Conservation (phyloP, 2,888 invertebrate species). For the Shargacucullia verbasci region DNA sequence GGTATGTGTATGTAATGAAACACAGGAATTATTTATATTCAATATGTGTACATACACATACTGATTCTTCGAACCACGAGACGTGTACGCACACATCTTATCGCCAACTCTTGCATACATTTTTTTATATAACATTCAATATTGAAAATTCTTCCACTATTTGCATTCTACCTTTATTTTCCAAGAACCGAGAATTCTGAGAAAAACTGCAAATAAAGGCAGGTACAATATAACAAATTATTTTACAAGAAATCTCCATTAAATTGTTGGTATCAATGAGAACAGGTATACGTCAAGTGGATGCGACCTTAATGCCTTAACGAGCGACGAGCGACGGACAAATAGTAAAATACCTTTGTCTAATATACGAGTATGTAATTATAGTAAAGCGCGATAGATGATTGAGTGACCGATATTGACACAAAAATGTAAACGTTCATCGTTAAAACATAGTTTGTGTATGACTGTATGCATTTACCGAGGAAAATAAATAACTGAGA, state of each 20-base stretch:
- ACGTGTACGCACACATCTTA: slow-evolving; percentile 1
- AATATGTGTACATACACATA: slow-evolving; percentile 13
- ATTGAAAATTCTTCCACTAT: slow-evolving; percentile 9
- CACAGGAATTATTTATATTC: slow-evolving; percentile 14
- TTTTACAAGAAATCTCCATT: slow-evolving; percentile 16
- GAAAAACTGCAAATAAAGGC: slow-evolving; percentile 8
- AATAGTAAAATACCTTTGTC: slow-evolving; percentile 28
- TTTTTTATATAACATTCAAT: slow-evolving; percentile 18
- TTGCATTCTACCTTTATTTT: slow-evolving; percentile 22
- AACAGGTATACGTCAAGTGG: slow-evolving; percentile 24
- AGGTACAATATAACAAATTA: slow-evolving; percentile 3
- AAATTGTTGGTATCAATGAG: slow-evolving; percentile 33
- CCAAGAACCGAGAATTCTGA: slow-evolving; percentile 18
- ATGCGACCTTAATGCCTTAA: slow-evolving; percentile 21
- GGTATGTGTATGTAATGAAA: slow-evolving; percentile 17
- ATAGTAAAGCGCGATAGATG: slow-evolving; percentile 15
- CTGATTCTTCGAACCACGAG: slow-evolving; percentile 19
- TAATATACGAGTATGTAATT: slow-evolving; percentile 21
- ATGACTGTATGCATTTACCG: slow-evolving; percentile 6
- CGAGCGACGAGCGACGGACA: slow-evolving; percentile 15
- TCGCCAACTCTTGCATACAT: slow-evolving; percentile 5
- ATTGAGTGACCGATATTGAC: slow-evolving; percentile 25
- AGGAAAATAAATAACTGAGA: slow-evolving; percentile 2
- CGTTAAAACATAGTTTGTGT: slow-evolving; percentile 12
- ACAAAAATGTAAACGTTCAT: slow-evolving; percentile 1